Evolutionary conservation across 2,113 vertebrate genomes (phyloP).

Genomic region (Gymnorhina tibicen): DNA sequence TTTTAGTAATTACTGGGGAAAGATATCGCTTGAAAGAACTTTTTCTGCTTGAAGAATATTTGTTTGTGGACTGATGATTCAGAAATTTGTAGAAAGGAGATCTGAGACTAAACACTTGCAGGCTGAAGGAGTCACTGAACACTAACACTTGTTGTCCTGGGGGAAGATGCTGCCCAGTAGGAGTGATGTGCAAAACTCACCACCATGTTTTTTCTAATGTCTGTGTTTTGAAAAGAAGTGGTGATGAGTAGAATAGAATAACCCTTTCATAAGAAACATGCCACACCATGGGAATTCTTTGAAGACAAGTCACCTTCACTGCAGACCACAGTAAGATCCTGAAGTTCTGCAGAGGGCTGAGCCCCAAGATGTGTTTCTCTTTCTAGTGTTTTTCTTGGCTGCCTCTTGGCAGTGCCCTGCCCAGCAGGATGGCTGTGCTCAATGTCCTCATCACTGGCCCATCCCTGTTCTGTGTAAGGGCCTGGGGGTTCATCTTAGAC

Average conservation of each 20-base stretch:
- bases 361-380: neutral
- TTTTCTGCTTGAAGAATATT: neutral
- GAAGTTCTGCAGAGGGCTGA: neutral
- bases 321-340: neutral
- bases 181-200: neutral
- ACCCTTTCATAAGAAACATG: neutral
- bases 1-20: neutral
- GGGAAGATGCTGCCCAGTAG: neutral
- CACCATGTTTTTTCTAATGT: neutral
- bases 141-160: neutral
- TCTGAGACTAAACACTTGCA: neutral
- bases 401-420: neutral
- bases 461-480: neutral
- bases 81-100: neutral
- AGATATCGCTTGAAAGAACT: neutral
- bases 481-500: neutral
- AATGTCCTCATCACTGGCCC: neutral
- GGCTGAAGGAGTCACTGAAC: neutral
- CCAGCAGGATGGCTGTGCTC: neutral
- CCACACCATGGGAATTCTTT: neutral
- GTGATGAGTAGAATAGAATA: neutral
- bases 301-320: neutral
- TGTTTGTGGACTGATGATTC: neutral
- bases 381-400: neutral
- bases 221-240: neutral